Percentiles rank a stretch among this genome's conserved stretches.
Evolutionary conservation across 2,888 invertebrate genomes (phyloP).

Genomic region (Drosophila maculinotata): DNA sequence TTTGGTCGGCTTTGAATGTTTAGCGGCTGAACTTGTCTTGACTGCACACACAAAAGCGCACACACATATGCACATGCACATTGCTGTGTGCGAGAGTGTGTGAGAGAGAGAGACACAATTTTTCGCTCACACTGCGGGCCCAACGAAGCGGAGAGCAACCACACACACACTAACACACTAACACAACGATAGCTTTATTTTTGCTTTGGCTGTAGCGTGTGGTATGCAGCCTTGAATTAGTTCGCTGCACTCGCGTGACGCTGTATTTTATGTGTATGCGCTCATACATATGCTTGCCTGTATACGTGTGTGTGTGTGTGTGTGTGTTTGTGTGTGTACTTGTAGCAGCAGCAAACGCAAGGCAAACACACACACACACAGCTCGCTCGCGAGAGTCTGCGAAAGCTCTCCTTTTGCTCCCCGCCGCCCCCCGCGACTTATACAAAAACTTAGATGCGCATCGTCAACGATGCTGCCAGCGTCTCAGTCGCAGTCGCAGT

Average conservation of each 20-base stretch:
- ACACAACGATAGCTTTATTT: slow-evolving; percentile 76
- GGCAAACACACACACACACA: slow-evolving; percentile 36
- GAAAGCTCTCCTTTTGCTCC: slow-evolving; percentile 50
- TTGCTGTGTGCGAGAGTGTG: slow-evolving; percentile 10
- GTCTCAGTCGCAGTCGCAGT: slow-evolving; percentile 31
- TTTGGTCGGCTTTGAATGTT: slow-evolving; percentile 78
- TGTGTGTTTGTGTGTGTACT: slow-evolving; percentile 25
- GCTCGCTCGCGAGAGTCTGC: slow-evolving; percentile 57
- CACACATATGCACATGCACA: slow-evolving; percentile 32
- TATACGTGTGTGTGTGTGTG: neutral
- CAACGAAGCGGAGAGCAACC: slow-evolving; percentile 43
- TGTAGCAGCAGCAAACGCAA: slow-evolving; percentile 42
- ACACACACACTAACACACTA: slow-evolving; percentile 38
- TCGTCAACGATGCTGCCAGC: slow-evolving; percentile 42
- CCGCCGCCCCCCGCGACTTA: slow-evolving; percentile 19
- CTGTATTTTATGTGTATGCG: slow-evolving; percentile 63
- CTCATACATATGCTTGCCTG: slow-evolving; percentile 11
- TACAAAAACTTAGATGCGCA: slow-evolving; percentile 63
- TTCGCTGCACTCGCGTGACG: slow-evolving; percentile 85
- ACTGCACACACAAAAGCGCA: slow-evolving; percentile 48
- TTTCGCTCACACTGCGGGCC: slow-evolving; percentile 38
- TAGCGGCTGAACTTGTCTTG: slow-evolving; percentile 82
- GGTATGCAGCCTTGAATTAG: slow-evolving; percentile 86
- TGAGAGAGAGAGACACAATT: slow-evolving; percentile 11
- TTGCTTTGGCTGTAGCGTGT: slow-evolving; percentile 76